These are phyloP conservation scores for Mesochorus sp. DNA, from an alignment of 2,888 invertebrate genomes.

Conservation along the genomic window DNA sequence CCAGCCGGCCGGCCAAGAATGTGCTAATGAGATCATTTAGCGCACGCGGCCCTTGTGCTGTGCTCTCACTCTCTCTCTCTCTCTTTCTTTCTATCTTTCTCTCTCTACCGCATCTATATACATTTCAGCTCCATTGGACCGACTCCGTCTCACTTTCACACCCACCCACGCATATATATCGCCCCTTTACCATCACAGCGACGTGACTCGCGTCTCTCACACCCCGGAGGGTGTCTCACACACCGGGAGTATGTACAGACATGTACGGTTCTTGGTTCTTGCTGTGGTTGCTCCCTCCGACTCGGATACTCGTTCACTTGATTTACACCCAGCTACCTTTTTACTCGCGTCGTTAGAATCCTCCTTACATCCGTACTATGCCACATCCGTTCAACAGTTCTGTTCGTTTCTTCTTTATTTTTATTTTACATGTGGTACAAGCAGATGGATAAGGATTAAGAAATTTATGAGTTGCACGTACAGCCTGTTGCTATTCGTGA, in stretches of 20 bases:
- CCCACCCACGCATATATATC: slow-evolving; percentile 53
- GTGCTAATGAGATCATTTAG: slow-evolving; percentile 82
- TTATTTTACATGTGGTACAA: background rate
- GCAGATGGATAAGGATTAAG: background rate
- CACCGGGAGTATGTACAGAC: slow-evolving; percentile 8
- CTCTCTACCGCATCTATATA: slow-evolving; percentile 60
- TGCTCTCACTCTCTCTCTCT: slow-evolving; percentile 66
- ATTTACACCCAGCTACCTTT: slow-evolving; percentile 46
- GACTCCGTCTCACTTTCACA: slow-evolving; percentile 32
- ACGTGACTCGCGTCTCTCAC: slow-evolving; percentile 17
- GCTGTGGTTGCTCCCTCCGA: slow-evolving; percentile 1
- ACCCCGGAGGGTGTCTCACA: slow-evolving; percentile 19
- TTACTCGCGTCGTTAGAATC: slow-evolving; percentile 35
- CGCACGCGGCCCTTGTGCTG: slow-evolving; percentile 67
- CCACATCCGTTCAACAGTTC: background rate
- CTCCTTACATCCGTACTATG: background rate
- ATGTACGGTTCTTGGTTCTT: slow-evolving; percentile 3
- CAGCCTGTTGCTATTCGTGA: too few species aligned
- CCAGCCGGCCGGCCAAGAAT: slow-evolving; percentile 77
- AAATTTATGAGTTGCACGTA: too few species aligned
- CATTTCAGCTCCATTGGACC: slow-evolving; percentile 18
- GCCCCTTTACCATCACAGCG: slow-evolving; percentile 24
- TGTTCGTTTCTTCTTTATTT: background rate
- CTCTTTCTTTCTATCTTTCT: slow-evolving; percentile 45
- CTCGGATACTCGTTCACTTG: slow-evolving; percentile 37